Evolutionary conservation across 2,797 vertebrate genomes (phyloP).

Genomic region (Champsocephalus esox): DNA sequence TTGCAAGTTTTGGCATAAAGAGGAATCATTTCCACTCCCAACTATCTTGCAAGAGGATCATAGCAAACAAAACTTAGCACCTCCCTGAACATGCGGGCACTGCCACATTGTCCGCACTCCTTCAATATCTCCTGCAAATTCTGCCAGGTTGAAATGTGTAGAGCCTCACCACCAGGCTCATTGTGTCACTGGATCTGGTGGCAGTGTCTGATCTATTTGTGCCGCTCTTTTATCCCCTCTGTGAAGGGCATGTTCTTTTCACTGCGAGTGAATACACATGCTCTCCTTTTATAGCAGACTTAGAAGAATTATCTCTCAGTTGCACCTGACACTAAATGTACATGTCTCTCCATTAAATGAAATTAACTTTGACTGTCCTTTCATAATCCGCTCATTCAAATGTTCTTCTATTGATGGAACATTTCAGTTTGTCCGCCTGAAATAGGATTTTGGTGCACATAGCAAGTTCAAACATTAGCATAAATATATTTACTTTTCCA

Average conservation of each 20-base stretch:
- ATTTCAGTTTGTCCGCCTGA: not conserved
- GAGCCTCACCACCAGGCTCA: slow-evolving; percentile 46
- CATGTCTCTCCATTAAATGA: too few species aligned
- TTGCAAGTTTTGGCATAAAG: slow-evolving; percentile 56
- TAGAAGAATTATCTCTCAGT: slow-evolving; percentile 25
- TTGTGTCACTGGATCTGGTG: slow-evolving; percentile 76
- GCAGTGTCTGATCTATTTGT: slow-evolving; percentile 68
- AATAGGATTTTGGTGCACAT: not conserved
- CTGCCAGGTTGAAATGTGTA: slow-evolving; percentile 66
- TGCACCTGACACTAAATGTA: not conserved
- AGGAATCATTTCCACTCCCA: slow-evolving; percentile 26
- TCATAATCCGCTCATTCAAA: not conserved
- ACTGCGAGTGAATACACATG: slow-evolving; percentile 26
- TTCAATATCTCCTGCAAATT: slow-evolving; percentile 46
- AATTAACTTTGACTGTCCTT: not conserved
- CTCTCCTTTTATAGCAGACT: slow-evolving; percentile 38
- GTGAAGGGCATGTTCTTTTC: slow-evolving; percentile 64
- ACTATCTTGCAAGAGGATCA: slow-evolving; percentile 66
- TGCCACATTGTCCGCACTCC: slow-evolving; percentile 63
- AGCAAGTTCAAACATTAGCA: not conserved
- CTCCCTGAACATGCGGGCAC: slow-evolving; percentile 23
- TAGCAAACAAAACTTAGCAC: slow-evolving; percentile 39
- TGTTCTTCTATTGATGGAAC: not conserved
- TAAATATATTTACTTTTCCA: not conserved
- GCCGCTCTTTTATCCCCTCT: slow-evolving; percentile 61